Percentiles rank a stretch among this genome's conserved stretches.
phyloP scores from a whole-genome alignment of 2,797 vertebrate genomes.

The Oreochromis mossambicus region DNA sequence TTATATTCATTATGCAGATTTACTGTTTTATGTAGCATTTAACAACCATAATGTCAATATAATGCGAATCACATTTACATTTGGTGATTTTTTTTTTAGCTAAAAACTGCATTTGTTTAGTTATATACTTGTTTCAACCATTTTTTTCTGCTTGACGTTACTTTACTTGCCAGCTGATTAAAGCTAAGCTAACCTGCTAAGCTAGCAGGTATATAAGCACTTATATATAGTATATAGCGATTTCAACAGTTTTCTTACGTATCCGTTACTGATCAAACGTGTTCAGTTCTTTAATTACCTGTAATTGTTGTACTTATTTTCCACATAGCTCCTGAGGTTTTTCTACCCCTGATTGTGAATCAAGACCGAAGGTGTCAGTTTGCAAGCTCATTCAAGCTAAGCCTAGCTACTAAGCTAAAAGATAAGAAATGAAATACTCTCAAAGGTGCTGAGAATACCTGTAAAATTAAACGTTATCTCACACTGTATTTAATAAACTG shows the following conservation, averaged over 20 bases:
- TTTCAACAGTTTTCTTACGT: fast-evolving
- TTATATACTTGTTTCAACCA: not conserved
- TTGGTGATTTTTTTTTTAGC: not conserved
- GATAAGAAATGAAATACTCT: not conserved
- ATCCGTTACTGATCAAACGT: not conserved
- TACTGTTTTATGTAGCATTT: not conserved
- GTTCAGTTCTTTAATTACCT: not conserved
- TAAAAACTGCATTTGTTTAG: not conserved
- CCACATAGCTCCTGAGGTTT: fast-evolving
- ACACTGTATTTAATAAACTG: not conserved
- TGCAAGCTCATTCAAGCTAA: not conserved
- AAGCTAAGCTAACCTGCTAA: not conserved
- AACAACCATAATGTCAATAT: not conserved
- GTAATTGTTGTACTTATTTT: not conserved
- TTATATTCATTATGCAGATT: not conserved
- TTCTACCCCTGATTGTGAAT: not conserved
- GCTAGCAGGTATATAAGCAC: not conserved
- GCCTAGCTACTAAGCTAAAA: not conserved
- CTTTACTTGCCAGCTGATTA: not conserved
- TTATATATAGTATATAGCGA: not conserved
- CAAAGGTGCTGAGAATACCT: not conserved
- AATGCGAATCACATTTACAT: not conserved
- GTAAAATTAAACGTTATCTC: not conserved
- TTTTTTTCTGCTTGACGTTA: not conserved
- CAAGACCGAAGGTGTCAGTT: not conserved